Evolutionary conservation across 2,797 vertebrate genomes (phyloP), one percentile per base, ranked within the genome.

Genomic region (Poeciliopsis paucimaculata): DNA sequence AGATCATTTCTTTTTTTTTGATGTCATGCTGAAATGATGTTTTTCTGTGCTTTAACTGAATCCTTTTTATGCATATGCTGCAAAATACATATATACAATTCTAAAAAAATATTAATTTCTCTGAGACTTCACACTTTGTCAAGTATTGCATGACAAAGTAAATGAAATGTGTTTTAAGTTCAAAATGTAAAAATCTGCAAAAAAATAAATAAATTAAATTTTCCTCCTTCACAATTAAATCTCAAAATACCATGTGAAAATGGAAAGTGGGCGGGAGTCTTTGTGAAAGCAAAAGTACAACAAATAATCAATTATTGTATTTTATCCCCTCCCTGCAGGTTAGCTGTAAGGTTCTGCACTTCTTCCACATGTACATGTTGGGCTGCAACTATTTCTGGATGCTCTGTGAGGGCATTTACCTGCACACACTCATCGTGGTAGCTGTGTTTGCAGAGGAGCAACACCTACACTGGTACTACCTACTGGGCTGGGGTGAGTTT

Each of bases 311-410:
- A 16, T 6, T 15, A 18, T 28, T 15, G 0, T 46, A 45, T 45
- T 31, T 64, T 31, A 15, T 55, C 43, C 55, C 82, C 72, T 11
- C 5, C 26, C 78, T 88, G 82, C 93, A 99, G 98, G 95, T 96
- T 18, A 95, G 96, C 89, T 99, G 98, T 92, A 99, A 99, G 90
- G 96, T 99, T 77, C 77, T 99, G 64, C 97, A 99, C 8, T 98
- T 98, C 89, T 97, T 99, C 82, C 96, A 98, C 91, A 98, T 98
- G 94, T 99, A 99, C 93, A 97, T 99, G 96, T 88, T 98, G 94
- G 96, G 98, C 20, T 99, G 98, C 92, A 99, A 99, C 85, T 99
- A 99, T 80, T 99, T 99, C 95, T 99, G 98, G 98, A 99, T 99
- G 98, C 97, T 99, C 8, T 99, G 98, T 0, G 98, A 99, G 87